phyloP scores from a whole-genome alignment of 2,113 vertebrate species.

The Catharus minimus region DNA sequence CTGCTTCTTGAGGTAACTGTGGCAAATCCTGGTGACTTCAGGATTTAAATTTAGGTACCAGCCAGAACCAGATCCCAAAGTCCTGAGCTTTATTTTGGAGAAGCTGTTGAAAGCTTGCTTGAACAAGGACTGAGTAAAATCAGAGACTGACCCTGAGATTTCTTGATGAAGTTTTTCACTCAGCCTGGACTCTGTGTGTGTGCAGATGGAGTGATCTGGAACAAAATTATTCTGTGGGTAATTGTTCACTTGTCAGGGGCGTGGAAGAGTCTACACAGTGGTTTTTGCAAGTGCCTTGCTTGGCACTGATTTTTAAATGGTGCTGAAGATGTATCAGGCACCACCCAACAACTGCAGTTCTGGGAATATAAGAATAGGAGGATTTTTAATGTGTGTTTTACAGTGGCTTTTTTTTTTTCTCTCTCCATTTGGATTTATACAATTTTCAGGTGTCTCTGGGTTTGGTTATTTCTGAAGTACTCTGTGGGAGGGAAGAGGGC shows the following conservation, averaged over 20 bases:
- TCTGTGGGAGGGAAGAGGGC: neutral
- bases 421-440: neutral
- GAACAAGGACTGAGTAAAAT: neutral
- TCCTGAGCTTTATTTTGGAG: neutral
- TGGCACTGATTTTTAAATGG: neutral
- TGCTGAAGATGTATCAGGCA: neutral
- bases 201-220: neutral
- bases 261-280: neutral
- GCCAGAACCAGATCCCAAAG: neutral
- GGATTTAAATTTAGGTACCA: neutral
- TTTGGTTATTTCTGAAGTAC: neutral
- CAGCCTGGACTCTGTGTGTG: neutral
- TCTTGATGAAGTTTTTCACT: neutral
- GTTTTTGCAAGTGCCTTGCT: neutral
- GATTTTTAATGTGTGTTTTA: neutral
- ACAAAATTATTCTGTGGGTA: neutral
- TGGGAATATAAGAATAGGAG: neutral
- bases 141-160: neutral
- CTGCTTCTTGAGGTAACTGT: neutral
- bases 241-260: neutral
- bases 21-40: neutral
- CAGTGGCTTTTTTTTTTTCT: rapidly evolving
- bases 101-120: neutral
- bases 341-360: neutral
- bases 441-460: neutral